These are phyloP conservation scores for Heptranchias perlo DNA, from an alignment of 2,113 vertebrate species.

Conservation along the genomic window DNA sequence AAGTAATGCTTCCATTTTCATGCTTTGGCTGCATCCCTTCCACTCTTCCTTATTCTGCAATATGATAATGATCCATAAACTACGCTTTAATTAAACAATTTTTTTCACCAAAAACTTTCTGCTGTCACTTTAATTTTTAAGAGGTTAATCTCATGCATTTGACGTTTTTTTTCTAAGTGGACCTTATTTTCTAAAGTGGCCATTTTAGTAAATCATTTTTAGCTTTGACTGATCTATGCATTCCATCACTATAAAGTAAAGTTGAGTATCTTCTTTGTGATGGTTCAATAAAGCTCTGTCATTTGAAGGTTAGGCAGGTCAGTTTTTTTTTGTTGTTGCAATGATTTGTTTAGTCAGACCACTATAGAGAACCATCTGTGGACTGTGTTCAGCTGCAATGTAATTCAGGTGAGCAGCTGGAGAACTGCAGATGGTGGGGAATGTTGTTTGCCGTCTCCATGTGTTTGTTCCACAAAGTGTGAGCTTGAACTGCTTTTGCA, in stretches of 20 bases:
- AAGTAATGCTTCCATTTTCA: neutral
- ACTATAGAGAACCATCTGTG: constrained; percentile 60
- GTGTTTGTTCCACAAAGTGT: constrained; percentile 42
- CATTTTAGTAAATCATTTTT: neutral
- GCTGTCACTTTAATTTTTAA: neutral
- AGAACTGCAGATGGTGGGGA: constrained; percentile 61
- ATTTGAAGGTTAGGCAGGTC: constrained; percentile 60
- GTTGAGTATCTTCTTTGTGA: neutral
- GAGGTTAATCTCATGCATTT: neutral
- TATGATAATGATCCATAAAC: neutral
- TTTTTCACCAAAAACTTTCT: neutral
- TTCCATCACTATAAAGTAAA: neutral
- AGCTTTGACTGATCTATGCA: neutral
- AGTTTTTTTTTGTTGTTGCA: constrained; percentile 54
- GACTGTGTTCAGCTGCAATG: constrained; percentile 46
- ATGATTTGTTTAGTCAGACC: constrained; percentile 64
- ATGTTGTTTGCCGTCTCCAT: constrained; percentile 37
- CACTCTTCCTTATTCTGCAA: neutral
- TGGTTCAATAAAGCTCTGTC: neutral
- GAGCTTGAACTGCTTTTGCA: constrained; percentile 38
- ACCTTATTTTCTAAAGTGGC: neutral
- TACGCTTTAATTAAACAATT: neutral
- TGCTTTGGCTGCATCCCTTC: neutral
- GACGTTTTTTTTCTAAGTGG: neutral
- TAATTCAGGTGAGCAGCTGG: constrained; percentile 64